A percentile compares a stretch with the other conserved stretches of the same genome.
These are phyloP conservation scores for Diplazon laetatorius DNA, from an alignment of 2,888 invertebrate genomes.

Conservation along the genomic window DNA sequence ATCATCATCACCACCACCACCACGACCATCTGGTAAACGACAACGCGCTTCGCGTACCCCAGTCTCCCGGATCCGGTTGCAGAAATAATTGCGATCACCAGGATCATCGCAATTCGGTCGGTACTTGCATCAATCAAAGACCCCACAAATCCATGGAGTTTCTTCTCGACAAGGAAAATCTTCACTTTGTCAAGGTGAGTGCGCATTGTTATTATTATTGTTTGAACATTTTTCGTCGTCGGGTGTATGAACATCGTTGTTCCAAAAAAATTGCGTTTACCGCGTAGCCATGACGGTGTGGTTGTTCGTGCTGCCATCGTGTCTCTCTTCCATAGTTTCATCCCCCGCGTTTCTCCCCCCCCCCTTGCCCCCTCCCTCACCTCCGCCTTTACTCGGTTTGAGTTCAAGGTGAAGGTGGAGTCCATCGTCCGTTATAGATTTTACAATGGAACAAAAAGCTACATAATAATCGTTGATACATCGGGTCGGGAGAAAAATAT, in stretches of 20 bases:
- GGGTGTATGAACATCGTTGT: neutral
- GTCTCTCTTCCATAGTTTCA: constrained; percentile 19
- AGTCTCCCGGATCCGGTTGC: constrained; percentile 81
- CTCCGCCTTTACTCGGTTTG: constrained; percentile 29
- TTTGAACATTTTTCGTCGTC: too few species aligned
- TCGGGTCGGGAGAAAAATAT: too few species aligned
- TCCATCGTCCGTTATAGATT: constrained; percentile 36
- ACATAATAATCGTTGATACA: too few species aligned
- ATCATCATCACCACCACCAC: too few species aligned
- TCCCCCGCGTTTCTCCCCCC: neutral
- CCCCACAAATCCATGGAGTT: constrained; percentile 98
- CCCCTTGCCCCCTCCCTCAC: constrained; percentile 4
- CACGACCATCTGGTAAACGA: constrained; percentile 77
- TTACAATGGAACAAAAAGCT: constrained; percentile 2
- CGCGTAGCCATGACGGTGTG: constrained; percentile 30
- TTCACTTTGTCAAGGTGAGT: constrained; percentile 93
- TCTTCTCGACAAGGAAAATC: constrained; percentile 95
- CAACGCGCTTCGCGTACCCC: constrained; percentile 79
- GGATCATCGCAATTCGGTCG: constrained; percentile 67
- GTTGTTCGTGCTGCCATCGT: constrained; percentile 53
- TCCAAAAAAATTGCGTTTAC: too few species aligned
- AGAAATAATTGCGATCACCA: constrained; percentile 78
- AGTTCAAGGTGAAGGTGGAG: constrained; percentile 65
- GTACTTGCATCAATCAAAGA: constrained; percentile 78
- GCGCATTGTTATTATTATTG: neutral